These are phyloP conservation scores for Chrysolina americana DNA, from an alignment of 2,888 invertebrate genomes.

Conservation along the genomic window DNA sequence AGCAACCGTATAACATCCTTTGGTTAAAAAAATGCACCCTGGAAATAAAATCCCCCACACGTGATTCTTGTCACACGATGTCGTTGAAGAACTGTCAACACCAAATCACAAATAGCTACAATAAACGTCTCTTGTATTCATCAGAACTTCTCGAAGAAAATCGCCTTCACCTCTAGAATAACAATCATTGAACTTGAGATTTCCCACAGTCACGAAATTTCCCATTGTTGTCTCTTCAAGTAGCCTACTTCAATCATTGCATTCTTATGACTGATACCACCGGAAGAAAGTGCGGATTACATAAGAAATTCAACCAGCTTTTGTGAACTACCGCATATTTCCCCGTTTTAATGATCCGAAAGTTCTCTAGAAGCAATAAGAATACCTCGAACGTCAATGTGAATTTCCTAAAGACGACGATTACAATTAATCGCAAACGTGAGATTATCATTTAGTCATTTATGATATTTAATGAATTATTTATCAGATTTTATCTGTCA, in stretches of 20 bases:
- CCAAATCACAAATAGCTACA: too few species aligned
- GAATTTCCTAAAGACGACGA: background rate
- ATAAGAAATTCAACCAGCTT: background rate
- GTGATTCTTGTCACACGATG: too few species aligned
- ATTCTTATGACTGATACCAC: background rate
- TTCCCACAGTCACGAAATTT: slow-evolving; percentile 6
- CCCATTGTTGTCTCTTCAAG: slow-evolving; percentile 2
- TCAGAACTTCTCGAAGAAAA: slow-evolving; percentile 3
- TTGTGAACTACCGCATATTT: background rate
- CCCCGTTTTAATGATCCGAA: background rate
- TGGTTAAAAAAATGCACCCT: too few species aligned
- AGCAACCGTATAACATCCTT: too few species aligned
- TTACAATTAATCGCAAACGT: background rate
- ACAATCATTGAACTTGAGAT: slow-evolving; percentile 6
- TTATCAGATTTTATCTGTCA: too few species aligned
- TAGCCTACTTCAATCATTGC: background rate
- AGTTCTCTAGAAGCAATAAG: background rate
- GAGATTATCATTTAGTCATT: background rate
- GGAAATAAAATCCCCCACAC: too few species aligned
- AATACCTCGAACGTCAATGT: background rate
- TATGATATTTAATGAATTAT: background rate
- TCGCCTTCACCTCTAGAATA: background rate
- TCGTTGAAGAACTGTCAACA: too few species aligned
- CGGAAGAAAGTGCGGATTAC: background rate
- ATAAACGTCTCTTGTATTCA: background rate